Base-by-base conservation (phyloP, 92 coral and sea anemone genomes). In the Zoanthus sociatus region DNA sequence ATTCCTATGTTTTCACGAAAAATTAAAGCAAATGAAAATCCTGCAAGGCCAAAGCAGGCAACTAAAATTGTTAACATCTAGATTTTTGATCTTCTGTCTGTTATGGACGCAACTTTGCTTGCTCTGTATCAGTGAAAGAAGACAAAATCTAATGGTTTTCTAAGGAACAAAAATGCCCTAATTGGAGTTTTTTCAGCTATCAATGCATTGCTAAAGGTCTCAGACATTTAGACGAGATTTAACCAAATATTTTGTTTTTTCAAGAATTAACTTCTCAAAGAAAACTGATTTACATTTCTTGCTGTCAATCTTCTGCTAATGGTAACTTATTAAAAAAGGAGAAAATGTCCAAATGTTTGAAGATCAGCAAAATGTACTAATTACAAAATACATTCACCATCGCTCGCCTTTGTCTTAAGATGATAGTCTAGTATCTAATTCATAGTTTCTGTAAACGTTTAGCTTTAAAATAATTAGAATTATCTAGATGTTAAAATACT, bases 1-100 rank as follows among this genome's bases (percentile, higher is more conserved):
- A 46, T 18, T 66, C 85, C 85, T 18, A 74, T 81, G 21, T 45
- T 81, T 81, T 64, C 46, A 21, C 75, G 85, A 67, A 44, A 66
- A 31, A 15, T 42, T 26, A 14, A 66, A 1, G 73, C 74, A 46
- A 66, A 31, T 5, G 75, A 12, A 45, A 81, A 68, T 64, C 45
- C 74, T 12, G 53, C 60, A 13, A 68, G 15, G 16, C 45, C 60
- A 13, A 68, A 30, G 16, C 45, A 26, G 21, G 66, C 21, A 44
- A 81, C 44, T 14, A 81, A 7, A 20, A 81, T 37, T 26, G 44
- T 20, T 9, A 30, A 45, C 85, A 81, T 81, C 20, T 46, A 66
- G 74, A 50, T 50, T 7, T 50, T 50, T 63, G 9, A 6, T 16
- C 4, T 63, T 16, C 4, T 2, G 0, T 37, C 42, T 37, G 15